A percentile compares a stretch with the other conserved stretches of the same genome.
Evolutionary conservation across 2,888 invertebrate genomes (phyloP).

Genomic region (Colostygia pectinataria): DNA sequence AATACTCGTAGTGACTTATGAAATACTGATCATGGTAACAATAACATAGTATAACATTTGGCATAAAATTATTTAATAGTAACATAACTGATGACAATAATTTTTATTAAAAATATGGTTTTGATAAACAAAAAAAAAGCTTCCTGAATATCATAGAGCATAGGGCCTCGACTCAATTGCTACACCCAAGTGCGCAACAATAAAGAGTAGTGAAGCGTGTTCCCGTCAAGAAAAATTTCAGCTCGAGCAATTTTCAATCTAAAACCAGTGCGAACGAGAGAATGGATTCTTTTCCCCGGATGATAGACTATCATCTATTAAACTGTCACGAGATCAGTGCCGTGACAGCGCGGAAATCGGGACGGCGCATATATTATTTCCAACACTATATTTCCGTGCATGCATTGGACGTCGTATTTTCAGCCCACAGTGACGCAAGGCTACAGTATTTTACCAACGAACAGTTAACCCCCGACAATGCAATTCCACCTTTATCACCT

Average conservation of each 20-base stretch:
- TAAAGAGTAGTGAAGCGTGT: too few relatives aligned
- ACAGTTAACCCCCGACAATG: conserved; percentile 18
- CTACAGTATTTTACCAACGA: conserved; percentile 39
- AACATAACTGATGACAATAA: too few relatives aligned
- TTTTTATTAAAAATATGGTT: too few relatives aligned
- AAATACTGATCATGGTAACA: too few relatives aligned
- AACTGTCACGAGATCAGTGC: conserved; percentile 39
- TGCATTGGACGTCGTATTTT: conserved; percentile 61
- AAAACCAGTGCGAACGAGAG: conserved; percentile 21
- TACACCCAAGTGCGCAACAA: background rate
- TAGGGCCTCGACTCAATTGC: too few relatives aligned
- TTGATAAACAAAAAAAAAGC: too few relatives aligned
- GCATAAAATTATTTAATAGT: too few relatives aligned
- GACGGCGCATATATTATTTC: conserved; percentile 51
- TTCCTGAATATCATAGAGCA: too few relatives aligned
- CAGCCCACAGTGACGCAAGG: conserved; percentile 57
- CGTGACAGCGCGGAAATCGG: conserved; percentile 42
- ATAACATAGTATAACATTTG: too few relatives aligned
- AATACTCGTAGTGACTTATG: too few relatives aligned
- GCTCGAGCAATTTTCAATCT: conserved; percentile 23
- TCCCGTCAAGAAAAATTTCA: conserved; percentile 6
- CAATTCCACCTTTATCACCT: conserved; percentile 35
- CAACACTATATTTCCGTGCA: conserved; percentile 59
- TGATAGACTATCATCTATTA: conserved; percentile 37
- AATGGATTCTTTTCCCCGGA: conserved; percentile 31